Percentiles rank a stretch among this genome's conserved stretches.
Evolutionary conservation across 2,113 vertebrate species (phyloP).

Genomic region (Nasalis larvatus): DNA sequence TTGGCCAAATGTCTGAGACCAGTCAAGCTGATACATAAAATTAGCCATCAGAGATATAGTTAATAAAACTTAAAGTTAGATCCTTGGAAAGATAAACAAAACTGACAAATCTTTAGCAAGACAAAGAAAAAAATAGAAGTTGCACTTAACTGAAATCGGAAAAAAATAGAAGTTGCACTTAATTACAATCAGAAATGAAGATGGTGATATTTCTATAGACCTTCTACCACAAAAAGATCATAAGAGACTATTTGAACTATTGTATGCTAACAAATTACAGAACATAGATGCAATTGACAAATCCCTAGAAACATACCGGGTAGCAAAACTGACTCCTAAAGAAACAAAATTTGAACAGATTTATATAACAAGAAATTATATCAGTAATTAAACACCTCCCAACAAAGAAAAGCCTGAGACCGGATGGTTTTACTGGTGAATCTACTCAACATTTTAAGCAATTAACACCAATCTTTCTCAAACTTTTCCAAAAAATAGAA

Average conservation of each 20-base stretch:
- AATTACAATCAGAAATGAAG: not conserved
- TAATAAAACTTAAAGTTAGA: not conserved
- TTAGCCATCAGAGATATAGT: not conserved
- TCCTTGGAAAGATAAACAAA: not conserved
- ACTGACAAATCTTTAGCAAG: not conserved
- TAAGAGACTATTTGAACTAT: not conserved
- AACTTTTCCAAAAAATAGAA: not conserved
- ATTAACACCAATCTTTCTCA: not conserved
- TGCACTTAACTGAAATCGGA: not conserved
- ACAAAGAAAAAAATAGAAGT: not conserved
- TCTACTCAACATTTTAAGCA: not conserved
- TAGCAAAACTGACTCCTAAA: not conserved
- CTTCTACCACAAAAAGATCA: not conserved
- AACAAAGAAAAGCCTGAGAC: not conserved
- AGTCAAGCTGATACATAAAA: not conserved
- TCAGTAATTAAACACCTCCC: not conserved
- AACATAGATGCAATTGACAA: not conserved
- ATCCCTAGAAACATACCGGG: not conserved
- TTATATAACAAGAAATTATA: not conserved
- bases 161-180: not conserved
- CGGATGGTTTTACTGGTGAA: not conserved
- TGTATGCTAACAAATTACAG: not conserved
- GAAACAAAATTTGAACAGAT: not conserved
- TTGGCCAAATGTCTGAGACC: not conserved
- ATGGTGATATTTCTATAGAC: not conserved